Evolutionary conservation across 2,113 vertebrate genomes (phyloP).

Genomic region (Sprattus sprattus): DNA sequence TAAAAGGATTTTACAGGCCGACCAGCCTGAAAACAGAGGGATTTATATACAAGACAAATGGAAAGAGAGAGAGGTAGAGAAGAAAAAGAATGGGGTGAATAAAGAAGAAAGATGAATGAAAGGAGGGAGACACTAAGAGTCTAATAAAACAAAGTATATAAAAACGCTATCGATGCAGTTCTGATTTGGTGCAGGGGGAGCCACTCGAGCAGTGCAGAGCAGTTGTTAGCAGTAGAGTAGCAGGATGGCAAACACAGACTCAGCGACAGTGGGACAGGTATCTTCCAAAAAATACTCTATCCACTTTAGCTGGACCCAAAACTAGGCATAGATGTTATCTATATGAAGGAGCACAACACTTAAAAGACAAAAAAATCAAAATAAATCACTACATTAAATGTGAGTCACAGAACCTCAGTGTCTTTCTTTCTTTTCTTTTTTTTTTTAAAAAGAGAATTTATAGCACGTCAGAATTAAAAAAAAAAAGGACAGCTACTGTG

Average conservation of each 20-base stretch:
- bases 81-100: conserved; percentile 65
- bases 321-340: background rate
- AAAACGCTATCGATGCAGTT: conserved; percentile 50
- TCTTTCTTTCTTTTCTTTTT: background rate
- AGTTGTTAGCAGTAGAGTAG: background rate
- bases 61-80: conserved; percentile 74
- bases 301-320: background rate
- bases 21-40: conserved; percentile 77
- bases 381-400: background rate
- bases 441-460: background rate
- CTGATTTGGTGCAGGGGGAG: conserved; percentile 65
- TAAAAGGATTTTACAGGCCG: conserved; percentile 82
- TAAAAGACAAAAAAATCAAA: background rate
- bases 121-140: conserved; percentile 70
- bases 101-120: conserved; percentile 63
- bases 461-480: background rate
- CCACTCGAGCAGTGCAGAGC: conserved; percentile 20
- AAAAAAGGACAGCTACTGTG: background rate
- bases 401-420: background rate
- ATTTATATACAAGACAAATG: conserved; percentile 79
- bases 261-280: background rate
- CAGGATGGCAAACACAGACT: background rate
- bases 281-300: background rate
- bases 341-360: background rate
- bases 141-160: conserved; percentile 60